Evolutionary conservation across 1,140 invertebrate genomes (phyloP), one percentile per base, ranked within the genome.

Genomic region (Danaus plexippus): DNA sequence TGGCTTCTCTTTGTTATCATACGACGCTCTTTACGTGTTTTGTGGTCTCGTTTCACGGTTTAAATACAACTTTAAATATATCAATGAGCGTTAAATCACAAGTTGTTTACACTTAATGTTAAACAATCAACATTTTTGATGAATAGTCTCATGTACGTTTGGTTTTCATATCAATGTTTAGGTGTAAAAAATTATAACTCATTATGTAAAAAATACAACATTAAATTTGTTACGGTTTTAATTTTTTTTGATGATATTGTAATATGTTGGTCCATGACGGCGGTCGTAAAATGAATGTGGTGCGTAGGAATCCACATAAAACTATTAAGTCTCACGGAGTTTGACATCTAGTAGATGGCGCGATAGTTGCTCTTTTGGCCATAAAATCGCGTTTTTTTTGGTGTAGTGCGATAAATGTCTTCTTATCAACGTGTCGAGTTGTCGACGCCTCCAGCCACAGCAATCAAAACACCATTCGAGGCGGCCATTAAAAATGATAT

Each of bases 391-490:
- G 74, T 84, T 83, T 82, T 85, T 82, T 80, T 32, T 32, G 22
- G 80, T 83, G 67, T 70, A 59, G 54, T 59, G 57, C 71, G 70
- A 76, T 75, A 77, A 80, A 64, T 77, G 80, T 83, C 74, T 68
- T 67, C 71, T 85, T 87, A 87, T 85, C 80, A 71, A 73, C 74
- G 73, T 85, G 84, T 83, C 71, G 80, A 81, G 73, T 84, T 87
- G 84, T 87, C 84, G 84, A 85, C 84, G 84, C 84, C 84, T 87
- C 79, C 80, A 79, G 75, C 69, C 74, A 61, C 75, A 69, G 84
- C 80, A 85, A 87, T 87, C 81, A 87, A 87, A 87, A 85, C 79
- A 81, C 80, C 79, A 84, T 87, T 84, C 79, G 76, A 71, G 67
- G 56, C 61, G 71, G 71, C 74, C 81, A 78, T 87, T 85, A 87